Base-by-base conservation (phyloP, 2,797 vertebrate genomes). In the Rhinoraja longicauda region DNA sequence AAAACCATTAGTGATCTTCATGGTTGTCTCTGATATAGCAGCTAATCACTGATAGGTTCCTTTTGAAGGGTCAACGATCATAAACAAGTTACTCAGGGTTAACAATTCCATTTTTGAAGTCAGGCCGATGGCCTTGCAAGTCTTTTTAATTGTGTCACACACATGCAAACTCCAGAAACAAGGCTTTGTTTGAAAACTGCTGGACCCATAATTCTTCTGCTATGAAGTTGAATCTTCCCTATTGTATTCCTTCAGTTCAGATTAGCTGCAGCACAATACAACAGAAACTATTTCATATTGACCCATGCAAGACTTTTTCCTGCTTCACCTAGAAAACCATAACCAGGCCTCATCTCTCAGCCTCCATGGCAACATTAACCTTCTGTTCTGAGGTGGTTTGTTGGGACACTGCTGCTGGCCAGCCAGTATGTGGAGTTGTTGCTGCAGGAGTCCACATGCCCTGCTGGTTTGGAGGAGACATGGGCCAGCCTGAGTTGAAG, bases 361-460 rank as follows among this genome's bases (percentile, higher is more conserved):
- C 98, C 96, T 99, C 98, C 97, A 98, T 98, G 94, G 97, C 97
- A 90, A 98, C 97, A n/a, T 97, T 99, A 95, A 97, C 98, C 97
- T 98, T 98, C 95, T 98, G 97, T 97, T 98, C 97, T 0, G 97
- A 93, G 36, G 96, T 95, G 1, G 97, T 95, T 94, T 97, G 97
- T 93, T 97, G 97, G 93, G 97, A 97, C 93, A 97, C 97, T 9
- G 96, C 95, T 94, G 97, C 94, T 64, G 78, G 7, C 96, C 95
- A 94, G 94, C 95, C 0, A 0, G 95, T 92, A 75, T 75, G 90
- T 75, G 90, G 90, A 73, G 70, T 75, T 53, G 90, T 70, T 92
- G 90, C 45, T 93, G 93, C 93, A 94, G 93, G 95, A 96, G 93
- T 93, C 94, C 88, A 94, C 94, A 0, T 94, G 95, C 93, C 94